Base-by-base conservation (phyloP, 2,113 vertebrate genomes). In the Carassius auratus region DNA sequence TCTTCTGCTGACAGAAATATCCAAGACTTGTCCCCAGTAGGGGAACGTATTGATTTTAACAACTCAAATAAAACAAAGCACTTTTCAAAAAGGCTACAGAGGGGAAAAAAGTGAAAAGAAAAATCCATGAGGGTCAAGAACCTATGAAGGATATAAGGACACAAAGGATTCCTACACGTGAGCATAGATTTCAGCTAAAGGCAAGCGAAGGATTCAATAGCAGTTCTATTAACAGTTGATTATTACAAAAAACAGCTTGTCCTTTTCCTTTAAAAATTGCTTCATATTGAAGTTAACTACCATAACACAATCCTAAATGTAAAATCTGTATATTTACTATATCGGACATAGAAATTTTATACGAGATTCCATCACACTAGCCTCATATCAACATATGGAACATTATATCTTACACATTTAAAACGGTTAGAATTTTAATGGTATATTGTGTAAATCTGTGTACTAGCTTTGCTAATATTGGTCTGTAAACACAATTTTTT, bases 1-100 rank as follows among this genome's bases (percentile, higher is more conserved):
- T 64, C 64, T 76, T 62, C 23, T 36, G 38, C 80, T 87, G 88
- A 89, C 86, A 87, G 88, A 86, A 45, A 86, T 81, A 84, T 81
- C 83, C 62, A 69, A 84, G 75, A 82, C 62, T 81, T 36, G 19
- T 71, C 64, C 76, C 59, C 78, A 62, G 85, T 59, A 80, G 64
- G 42, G 64, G 42, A 45, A 83, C 48, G 5, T 69, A 83, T 83
- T 80, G 88, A 87, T 89, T 87, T 89, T 33, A 55, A 75, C 73
- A 79, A 64, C 73, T 30, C 73, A 89, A 87, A 79, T 76, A 85
- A 83, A 83, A 68, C 83, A 82, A 83, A 50, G 50, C 10, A 5
- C 61, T 55, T 80, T 52, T 75, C 52, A 73, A 74, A 89, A 87
- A 83, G 64, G 64, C 50, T 64, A 64, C 66, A 66, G 45, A 75